Percentiles rank a stretch among this genome's conserved stretches.
Evolutionary conservation across 2,888 invertebrate genomes (phyloP).

Genomic region (Hypselothyrea guttata): DNA sequence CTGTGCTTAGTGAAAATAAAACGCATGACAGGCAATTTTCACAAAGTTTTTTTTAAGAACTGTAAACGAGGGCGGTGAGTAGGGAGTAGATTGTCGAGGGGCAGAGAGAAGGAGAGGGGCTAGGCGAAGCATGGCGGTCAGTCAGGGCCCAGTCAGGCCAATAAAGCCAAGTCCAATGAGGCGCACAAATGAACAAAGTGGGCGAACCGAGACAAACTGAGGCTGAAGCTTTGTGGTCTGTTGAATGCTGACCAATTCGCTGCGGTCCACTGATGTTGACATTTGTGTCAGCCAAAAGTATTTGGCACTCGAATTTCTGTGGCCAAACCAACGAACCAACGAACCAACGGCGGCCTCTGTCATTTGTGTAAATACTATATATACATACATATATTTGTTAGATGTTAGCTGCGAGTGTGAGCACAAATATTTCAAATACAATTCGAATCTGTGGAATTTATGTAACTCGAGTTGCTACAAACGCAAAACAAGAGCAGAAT

Average conservation of each 20-base stretch:
- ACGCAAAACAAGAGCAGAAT: slow-evolving; percentile 3
- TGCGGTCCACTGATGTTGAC: slow-evolving; percentile 57
- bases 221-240: slow-evolving; percentile 60
- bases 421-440: slow-evolving; percentile 6
- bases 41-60: slow-evolving; percentile 61
- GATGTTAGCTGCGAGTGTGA: neutral
- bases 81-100: neutral
- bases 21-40: slow-evolving; percentile 74
- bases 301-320: slow-evolving; percentile 68
- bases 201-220: slow-evolving; percentile 15
- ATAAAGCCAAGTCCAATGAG: slow-evolving; percentile 65
- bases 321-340: too few species aligned
- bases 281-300: slow-evolving; percentile 70
- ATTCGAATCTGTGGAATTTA: slow-evolving; percentile 48
- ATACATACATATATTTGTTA: slow-evolving; percentile 10
- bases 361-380: slow-evolving; percentile 39
- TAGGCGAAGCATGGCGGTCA: neutral
- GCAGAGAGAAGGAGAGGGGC: neutral
- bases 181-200: slow-evolving; percentile 66
- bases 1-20: slow-evolving; percentile 55
- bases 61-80: slow-evolving; percentile 25
- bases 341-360: slow-evolving; percentile 24
- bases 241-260: slow-evolving; percentile 52
- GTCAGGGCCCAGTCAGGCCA: slow-evolving; percentile 25
- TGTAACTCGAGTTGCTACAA: slow-evolving; percentile 43